A percentile compares a stretch with the other conserved stretches of the same genome.
These are phyloP conservation scores for Apodemus agrarius DNA, from an alignment of 2,797 vertebrate genomes.

Conservation along the genomic window DNA sequence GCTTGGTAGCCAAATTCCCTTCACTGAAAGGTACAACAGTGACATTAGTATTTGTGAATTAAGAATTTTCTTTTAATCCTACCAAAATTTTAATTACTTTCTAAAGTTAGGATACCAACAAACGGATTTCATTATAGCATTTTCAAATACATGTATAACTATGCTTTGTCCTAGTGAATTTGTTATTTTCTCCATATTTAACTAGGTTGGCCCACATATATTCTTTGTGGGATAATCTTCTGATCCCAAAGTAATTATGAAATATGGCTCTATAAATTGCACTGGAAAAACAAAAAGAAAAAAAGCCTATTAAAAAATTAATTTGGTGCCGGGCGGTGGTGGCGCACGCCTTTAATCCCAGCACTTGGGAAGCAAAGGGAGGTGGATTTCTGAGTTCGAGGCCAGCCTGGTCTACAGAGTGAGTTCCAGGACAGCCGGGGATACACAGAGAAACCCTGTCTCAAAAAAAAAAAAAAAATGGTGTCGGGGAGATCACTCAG, in stretches of 20 bases:
- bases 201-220: background rate
- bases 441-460: too few relatives aligned
- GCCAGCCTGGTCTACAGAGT: too few relatives aligned
- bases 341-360: too few relatives aligned
- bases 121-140: background rate
- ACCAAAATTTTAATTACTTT: background rate
- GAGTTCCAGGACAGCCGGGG: too few relatives aligned
- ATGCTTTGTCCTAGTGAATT: background rate
- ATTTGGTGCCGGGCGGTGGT: background rate
- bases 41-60: conserved; percentile 21
- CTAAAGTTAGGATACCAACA: background rate
- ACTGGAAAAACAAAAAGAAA: background rate
- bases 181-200: background rate
- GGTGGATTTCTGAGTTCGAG: too few relatives aligned
- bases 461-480: too few relatives aligned
- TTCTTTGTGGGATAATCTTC: conserved; percentile 41
- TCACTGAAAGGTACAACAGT: conserved; percentile 89
- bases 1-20: conserved; percentile 97
- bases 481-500: background rate
- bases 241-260: background rate
- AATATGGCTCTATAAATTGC: background rate
- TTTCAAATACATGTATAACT: background rate
- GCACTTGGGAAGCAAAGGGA: too few relatives aligned
- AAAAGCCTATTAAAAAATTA: background rate
- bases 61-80: background rate